Conservation (phyloP, 2,113 vertebrate species). For the Equus quagga region DNA sequence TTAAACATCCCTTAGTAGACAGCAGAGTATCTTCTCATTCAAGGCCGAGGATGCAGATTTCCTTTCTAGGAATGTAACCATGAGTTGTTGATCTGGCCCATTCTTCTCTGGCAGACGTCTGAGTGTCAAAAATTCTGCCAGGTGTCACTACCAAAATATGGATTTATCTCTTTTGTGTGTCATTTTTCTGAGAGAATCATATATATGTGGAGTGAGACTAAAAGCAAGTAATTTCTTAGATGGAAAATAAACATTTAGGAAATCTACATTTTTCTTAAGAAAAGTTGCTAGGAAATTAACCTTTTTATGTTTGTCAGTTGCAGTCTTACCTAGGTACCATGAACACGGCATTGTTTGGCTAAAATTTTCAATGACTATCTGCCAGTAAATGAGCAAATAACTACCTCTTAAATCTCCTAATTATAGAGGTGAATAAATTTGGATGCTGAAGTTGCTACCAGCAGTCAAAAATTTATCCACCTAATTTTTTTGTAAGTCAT, state of each 20-base stretch:
- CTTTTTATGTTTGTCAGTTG: background rate
- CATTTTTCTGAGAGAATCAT: background rate
- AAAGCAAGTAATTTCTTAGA: background rate
- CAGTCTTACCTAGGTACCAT: background rate
- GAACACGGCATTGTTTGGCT: background rate
- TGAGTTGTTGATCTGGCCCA: background rate
- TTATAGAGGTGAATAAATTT: constrained; percentile 18
- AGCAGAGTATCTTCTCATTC: background rate
- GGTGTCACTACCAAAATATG: background rate
- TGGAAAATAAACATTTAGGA: constrained; percentile 10
- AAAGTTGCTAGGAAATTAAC: background rate
- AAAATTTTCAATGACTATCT: background rate
- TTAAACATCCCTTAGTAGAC: background rate
- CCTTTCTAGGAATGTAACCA: background rate
- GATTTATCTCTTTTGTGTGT: background rate
- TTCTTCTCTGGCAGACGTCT: background rate
- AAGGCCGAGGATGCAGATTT: background rate
- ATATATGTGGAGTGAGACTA: background rate
- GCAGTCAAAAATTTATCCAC: background rate
- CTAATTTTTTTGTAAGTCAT: constrained; percentile 22
- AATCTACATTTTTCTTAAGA: background rate
- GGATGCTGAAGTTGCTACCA: background rate
- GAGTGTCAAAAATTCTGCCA: background rate
- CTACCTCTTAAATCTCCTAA: background rate
- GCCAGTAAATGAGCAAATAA: background rate